phyloP scores from a whole-genome alignment of 2,113 vertebrate species.

The Petrocephalus zakoni region DNA sequence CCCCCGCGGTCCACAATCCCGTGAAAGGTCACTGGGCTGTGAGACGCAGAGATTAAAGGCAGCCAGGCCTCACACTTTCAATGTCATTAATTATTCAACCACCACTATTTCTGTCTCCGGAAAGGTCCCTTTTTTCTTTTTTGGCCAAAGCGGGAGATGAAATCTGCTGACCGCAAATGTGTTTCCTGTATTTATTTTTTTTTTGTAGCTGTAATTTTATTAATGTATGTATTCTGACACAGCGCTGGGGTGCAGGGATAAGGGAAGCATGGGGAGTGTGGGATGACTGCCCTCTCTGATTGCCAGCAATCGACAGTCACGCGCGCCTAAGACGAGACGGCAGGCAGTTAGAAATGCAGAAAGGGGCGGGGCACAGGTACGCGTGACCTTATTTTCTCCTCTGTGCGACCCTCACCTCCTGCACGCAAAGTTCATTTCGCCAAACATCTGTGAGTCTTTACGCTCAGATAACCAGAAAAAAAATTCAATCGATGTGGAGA shows the following conservation, averaged over 20 bases:
- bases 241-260: not conserved
- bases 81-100: constrained; percentile 65
- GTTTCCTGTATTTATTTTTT: not conserved
- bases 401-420: not conserved
- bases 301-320: constrained; percentile 21
- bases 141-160: constrained; percentile 45
- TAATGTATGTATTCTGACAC: not conserved
- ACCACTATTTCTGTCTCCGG: constrained; percentile 61
- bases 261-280: constrained; percentile 29
- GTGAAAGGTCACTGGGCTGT: not conserved
- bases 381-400: not conserved
- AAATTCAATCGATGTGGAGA: not conserved
- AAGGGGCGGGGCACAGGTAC: not conserved
- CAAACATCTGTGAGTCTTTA: constrained; percentile 16
- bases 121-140: constrained; percentile 45
- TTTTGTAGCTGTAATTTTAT: not conserved
- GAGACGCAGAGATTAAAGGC: constrained; percentile 49
- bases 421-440: not conserved
- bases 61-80: constrained; percentile 48
- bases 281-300: not conserved
- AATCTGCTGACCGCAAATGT: constrained; percentile 57
- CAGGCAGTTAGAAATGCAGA: not conserved
- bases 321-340: not conserved
- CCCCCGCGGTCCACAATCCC: not conserved
- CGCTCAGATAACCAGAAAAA: not conserved